Conservation (phyloP, 92 coral and sea anemone species). For the Palythoa heliodiscus region DNA sequence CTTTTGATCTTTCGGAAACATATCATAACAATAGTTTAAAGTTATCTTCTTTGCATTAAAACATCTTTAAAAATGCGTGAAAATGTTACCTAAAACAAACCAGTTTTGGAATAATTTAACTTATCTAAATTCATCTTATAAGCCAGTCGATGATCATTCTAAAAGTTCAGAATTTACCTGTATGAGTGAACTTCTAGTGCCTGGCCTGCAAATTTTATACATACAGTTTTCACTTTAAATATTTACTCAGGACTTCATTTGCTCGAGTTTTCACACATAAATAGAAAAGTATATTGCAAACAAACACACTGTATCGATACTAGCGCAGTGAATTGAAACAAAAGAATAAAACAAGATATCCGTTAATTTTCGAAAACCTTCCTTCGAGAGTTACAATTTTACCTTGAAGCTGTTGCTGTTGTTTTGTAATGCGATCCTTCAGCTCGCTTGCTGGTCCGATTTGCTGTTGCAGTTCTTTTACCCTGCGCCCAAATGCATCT, state of each 20-base stretch:
- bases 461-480: constrained; percentile 69
- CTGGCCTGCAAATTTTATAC: neutral
- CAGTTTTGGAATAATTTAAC: neutral
- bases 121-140: neutral
- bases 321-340: neutral
- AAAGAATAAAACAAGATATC: neutral
- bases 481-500: constrained; percentile 63
- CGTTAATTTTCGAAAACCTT: neutral
- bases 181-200: neutral
- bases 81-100: neutral
- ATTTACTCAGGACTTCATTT: neutral
- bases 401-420: constrained; percentile 89
- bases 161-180: neutral
- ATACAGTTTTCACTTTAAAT: neutral
- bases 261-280: neutral
- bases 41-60: too few relatives aligned
- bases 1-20: too few relatives aligned
- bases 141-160: neutral
- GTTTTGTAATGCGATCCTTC: constrained; percentile 60
- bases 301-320: neutral
- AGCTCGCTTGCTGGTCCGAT: constrained; percentile 59
- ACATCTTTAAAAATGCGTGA: too few relatives aligned
- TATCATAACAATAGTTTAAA: too few relatives aligned
- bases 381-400: neutral
- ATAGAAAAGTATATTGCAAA: neutral